Percentiles rank a stretch among this genome's conserved stretches.
phyloP scores from a whole-genome alignment of 2,888 invertebrate genomes.

The Dolichopus griseipennis region DNA sequence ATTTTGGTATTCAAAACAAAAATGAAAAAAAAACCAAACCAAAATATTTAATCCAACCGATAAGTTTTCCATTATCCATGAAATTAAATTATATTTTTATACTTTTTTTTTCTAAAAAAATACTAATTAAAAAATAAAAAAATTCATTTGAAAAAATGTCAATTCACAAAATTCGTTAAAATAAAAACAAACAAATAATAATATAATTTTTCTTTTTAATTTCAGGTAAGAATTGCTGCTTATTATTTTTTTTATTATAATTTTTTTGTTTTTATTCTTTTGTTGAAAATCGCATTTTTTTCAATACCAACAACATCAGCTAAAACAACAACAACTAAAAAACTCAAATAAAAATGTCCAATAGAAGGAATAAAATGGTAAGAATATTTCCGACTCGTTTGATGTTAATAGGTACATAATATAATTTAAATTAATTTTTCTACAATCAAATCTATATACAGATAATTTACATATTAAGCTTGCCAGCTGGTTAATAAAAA shows the following conservation, averaged over 20 bases:
- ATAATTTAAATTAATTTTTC: too few species aligned
- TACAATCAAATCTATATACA: too few species aligned
- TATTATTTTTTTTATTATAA: too few species aligned
- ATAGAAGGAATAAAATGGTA: background rate
- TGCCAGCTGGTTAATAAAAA: too few species aligned
- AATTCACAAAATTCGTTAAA: background rate
- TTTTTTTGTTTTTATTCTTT: too few species aligned
- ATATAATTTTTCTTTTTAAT: background rate
- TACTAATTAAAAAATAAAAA: background rate
- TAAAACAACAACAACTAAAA: background rate
- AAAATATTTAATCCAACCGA: too few species aligned
- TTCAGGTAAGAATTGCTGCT: background rate
- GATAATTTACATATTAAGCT: too few species aligned
- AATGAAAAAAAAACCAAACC: too few species aligned
- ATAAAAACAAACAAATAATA: background rate
- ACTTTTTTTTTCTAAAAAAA: background rate
- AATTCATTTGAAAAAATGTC: slow-evolving; percentile 2
- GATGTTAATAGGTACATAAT: background rate
- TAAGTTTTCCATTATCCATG: background rate
- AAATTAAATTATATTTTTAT: background rate
- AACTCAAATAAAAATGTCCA: background rate
- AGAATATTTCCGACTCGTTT: background rate
- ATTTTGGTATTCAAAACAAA: too few species aligned
- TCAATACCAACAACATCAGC: too few species aligned
- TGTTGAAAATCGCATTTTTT: too few species aligned